A percentile compares a stretch with the other conserved stretches of the same genome.
phyloP scores from a whole-genome alignment of 2,888 invertebrate species.

The Drosophila paranaensis region DNA sequence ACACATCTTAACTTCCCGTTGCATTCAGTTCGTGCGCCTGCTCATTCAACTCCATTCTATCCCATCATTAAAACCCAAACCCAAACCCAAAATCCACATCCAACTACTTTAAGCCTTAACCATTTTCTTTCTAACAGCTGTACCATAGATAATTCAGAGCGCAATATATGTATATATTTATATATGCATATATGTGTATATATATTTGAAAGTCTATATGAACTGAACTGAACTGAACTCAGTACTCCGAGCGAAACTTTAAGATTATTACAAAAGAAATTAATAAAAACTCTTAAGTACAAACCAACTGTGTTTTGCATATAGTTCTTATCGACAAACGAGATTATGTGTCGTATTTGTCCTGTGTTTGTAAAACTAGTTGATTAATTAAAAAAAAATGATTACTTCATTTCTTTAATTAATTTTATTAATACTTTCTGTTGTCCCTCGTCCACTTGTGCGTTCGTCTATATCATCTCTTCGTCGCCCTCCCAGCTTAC shows the following conservation, averaged over 20 bases:
- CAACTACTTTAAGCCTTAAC: conserved; percentile 61
- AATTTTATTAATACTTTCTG: conserved; percentile 40
- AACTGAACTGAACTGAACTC: conserved; percentile 30
- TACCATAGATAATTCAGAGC: conserved; percentile 62
- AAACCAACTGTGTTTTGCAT: conserved; percentile 59
- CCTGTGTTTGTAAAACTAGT: conserved; percentile 5
- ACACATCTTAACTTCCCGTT: conserved; percentile 48
- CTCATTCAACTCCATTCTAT: conserved; percentile 10
- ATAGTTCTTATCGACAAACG: conserved; percentile 23
- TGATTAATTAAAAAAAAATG: conserved; percentile 23
- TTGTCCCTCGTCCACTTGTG: conserved; percentile 40
- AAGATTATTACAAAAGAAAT: conserved; percentile 54
- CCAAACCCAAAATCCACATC: not conserved
- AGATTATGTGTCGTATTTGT: conserved; percentile 10
- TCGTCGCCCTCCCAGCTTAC: conserved; percentile 53
- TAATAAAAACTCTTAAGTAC: conserved; percentile 54
- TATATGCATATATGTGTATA: conserved; percentile 17
- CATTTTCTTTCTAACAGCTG: conserved; percentile 69
- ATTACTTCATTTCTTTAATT: conserved; percentile 11
- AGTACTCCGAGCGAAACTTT: conserved; percentile 15
- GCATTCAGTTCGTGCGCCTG: conserved; percentile 21
- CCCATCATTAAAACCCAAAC: conserved; percentile 12
- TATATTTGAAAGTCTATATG: not conserved
- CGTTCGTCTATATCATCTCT: conserved; percentile 52
- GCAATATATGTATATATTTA: conserved; percentile 44